Base-by-base conservation (phyloP, 1,140 invertebrate species). In the Drosophila nannoptera region DNA sequence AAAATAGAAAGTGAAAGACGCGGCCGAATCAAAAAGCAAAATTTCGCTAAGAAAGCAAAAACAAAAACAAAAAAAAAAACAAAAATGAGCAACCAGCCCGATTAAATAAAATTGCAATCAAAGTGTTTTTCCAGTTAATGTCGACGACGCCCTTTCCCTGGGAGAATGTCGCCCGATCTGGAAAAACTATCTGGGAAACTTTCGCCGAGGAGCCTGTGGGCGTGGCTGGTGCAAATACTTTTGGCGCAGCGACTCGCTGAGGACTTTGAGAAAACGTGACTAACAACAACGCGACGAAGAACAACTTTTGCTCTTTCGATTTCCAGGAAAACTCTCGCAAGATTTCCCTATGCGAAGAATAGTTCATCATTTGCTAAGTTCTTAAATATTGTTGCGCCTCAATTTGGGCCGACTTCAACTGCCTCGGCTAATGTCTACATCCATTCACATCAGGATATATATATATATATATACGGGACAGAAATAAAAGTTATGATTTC, bases 401-500 rank as follows among this genome's bases (percentile, higher is more conserved):
- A 2, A 1, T 22, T 22, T 22, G 22, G 22, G 22, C 22, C 22
- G 22, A 22, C 22, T 22, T 22, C 22, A 22, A 22, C 1, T 22
- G 22, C 22, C 22, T 22, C 22, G 22, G 22, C 1, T 22, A 22
- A 22, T 22, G 22, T 22, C 22, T 22, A 22, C 3, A 22, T 22
- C 22, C 22, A 22, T 22, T 22, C 22, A 22, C 22, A 22, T 22
- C 22, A 22, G 1, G 1, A 22, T 22, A 22, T 22, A 22, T 22
- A 22, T 22, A 22, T 22, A 22, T 22, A 22, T 22, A 22, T 22
- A 22, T 22, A 22, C 22, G 22, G 22, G 22, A 22, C 66, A 67
- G 43, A 73, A 69, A 78, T 58, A 69, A 82, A 82, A 83, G 78
- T 82, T 82, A 84, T 82, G 78, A 83, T 82, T 83, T 68, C 73